These are phyloP conservation scores for Falco biarmicus DNA, from an alignment of 2,797 vertebrate genomes.

Conservation along the genomic window DNA sequence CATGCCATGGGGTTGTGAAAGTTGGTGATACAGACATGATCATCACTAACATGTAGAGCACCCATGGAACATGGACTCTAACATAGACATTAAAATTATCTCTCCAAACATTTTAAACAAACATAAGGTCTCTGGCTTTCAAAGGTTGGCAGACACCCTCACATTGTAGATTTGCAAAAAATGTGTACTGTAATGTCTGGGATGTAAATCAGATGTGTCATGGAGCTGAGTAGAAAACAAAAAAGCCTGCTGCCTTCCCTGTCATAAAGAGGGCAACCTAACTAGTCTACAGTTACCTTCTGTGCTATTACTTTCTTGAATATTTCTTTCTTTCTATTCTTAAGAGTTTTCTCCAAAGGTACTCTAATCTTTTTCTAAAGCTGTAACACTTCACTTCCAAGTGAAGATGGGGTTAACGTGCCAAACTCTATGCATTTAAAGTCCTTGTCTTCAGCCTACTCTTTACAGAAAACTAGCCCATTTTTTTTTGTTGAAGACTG, in stretches of 20 bases:
- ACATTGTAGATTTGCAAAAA: neutral
- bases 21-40: neutral
- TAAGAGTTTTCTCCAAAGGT: neutral
- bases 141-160: neutral
- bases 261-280: neutral
- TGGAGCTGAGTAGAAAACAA: neutral
- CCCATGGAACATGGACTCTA: neutral
- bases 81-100: neutral
- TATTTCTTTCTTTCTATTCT: neutral
- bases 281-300: neutral
- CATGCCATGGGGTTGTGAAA: neutral
- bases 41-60: neutral
- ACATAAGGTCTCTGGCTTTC: neutral
- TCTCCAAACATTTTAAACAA: neutral
- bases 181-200: rapidly evolving
- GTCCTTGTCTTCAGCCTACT: neutral
- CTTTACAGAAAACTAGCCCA: neutral
- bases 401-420: neutral
- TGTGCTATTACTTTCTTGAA: neutral
- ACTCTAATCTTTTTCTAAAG: neutral
- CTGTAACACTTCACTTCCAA: neutral
- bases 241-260: neutral
- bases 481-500: neutral
- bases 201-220: neutral
- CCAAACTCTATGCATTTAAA: neutral